Conservation (phyloP, 1,140 invertebrate genomes). For the Brachionus manjavacas region DNA sequence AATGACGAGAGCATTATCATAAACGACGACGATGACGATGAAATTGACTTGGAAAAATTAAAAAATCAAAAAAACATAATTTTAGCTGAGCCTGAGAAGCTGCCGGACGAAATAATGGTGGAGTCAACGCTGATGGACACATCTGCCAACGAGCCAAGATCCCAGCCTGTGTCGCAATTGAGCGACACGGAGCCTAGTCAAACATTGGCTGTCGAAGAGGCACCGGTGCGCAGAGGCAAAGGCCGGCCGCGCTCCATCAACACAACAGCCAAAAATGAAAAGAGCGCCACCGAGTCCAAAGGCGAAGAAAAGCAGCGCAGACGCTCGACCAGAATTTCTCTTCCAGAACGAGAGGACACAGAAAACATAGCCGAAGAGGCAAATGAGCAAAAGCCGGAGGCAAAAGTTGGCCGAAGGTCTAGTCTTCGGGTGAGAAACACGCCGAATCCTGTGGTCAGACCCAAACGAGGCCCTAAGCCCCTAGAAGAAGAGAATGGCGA, state of each 20-base stretch:
- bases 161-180: no score
- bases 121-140: not conserved
- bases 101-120: not conserved
- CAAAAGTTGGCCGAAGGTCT: not conserved
- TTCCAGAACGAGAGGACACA: not conserved
- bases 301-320: not conserved
- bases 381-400: not conserved
- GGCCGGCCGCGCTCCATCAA: not conserved
- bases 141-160: not conserved
- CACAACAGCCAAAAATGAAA: not conserved
- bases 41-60: not conserved
- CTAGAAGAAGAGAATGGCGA: not conserved
- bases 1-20: conserved; percentile 26
- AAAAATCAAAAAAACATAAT: not conserved
- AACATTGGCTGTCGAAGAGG: not conserved
- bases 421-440: not conserved
- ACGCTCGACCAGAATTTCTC: not conserved
- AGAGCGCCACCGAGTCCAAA: not conserved
- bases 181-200: not conserved
- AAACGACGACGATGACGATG: conserved; percentile 20
- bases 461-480: not conserved
- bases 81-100: not conserved
- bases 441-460: not conserved
- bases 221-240: not conserved
- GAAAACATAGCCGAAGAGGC: not conserved